phyloP scores from a whole-genome alignment of 2,888 invertebrate genomes.

The Glaucopsyche alexis region DNA sequence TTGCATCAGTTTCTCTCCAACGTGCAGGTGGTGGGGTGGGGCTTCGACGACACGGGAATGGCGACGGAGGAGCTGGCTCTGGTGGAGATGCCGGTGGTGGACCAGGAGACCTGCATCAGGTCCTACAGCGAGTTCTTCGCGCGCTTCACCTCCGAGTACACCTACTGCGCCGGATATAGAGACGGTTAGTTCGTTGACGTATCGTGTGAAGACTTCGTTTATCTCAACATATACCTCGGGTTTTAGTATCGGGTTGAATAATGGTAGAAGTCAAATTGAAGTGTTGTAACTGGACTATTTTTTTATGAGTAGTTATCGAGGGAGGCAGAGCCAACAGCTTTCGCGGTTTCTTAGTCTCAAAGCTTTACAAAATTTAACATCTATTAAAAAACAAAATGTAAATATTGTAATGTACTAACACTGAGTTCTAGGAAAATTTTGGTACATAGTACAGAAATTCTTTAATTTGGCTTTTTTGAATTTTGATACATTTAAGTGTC shows the following conservation, averaged over 20 bases:
- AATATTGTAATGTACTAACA: background rate
- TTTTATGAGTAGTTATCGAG: too few relatives aligned
- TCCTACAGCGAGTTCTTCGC: slow-evolving; percentile 82
- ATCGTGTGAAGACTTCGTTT: too few relatives aligned
- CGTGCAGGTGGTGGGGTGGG: slow-evolving; percentile 75
- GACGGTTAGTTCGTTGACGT: slow-evolving; percentile 59
- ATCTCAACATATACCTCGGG: too few relatives aligned
- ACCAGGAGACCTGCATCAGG: slow-evolving; percentile 80
- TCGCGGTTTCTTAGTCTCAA: background rate
- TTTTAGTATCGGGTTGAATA: background rate
- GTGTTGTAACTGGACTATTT: background rate
- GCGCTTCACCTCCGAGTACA: slow-evolving; percentile 78
- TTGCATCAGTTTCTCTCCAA: background rate
- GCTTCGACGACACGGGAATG: slow-evolving; percentile 79
- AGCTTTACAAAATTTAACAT: background rate
- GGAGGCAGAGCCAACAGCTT: too few relatives aligned
- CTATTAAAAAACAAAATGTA: background rate
- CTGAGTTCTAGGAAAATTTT: background rate
- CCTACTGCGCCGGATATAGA: slow-evolving; percentile 75
- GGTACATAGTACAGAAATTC: background rate
- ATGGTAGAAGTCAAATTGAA: background rate
- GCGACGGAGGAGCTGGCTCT: slow-evolving; percentile 79
- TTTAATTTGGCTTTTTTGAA: background rate
- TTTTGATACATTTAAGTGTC: background rate
- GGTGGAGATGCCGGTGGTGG: slow-evolving; percentile 81